Evolutionary conservation across 2,797 vertebrate species (phyloP), one percentile per base, ranked within the genome.

Genomic region (Ispidina lecontei): DNA sequence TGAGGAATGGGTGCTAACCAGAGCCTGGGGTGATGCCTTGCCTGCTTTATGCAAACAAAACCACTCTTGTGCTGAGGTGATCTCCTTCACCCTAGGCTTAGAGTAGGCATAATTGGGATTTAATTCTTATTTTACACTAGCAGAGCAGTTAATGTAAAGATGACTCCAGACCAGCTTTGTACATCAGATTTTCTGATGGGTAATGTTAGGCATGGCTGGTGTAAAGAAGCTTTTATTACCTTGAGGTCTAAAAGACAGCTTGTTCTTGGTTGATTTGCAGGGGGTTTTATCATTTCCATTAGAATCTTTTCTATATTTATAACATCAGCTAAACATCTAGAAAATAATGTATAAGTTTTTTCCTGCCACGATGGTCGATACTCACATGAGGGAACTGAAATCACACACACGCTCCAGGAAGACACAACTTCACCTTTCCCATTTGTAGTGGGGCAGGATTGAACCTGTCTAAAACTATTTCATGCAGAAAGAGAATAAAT

Each of bases 391-490:
- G 77, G 93, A 94, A 91, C 56, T 93, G 93, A 84, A 94, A 92
- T 62, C 13, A 9, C 17, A 39, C 70, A 49, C 70, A 39, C 0
- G 1, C 67, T 93, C 46, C 77, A 80, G 86, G 89, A 89, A 81
- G 81, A 87, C 41, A 73, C 37, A 77, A 41, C 91, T 95, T 96
- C 1, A 1, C 80, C 80, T 90, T 71, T 86, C 63, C 58, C 75
- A 64, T 87, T 91, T 86, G 60, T 0, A 1, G 64, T 51, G 33
- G 81, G 88, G 91, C 97, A 87, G 91, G 95, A 97, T 79, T 79
- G 91, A 97, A 91, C 96, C 87, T 96, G 94, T 92, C 94, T 73
- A n/a, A 71, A 91, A 74, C 71, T 70, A 20, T 79, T 95, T 74
- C 58, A 35, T 54, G 74, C 59, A 41, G 68, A 76, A 75, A 77